Conservation (phyloP, 2,888 invertebrate species). For the Ophonus ardosiacus region DNA sequence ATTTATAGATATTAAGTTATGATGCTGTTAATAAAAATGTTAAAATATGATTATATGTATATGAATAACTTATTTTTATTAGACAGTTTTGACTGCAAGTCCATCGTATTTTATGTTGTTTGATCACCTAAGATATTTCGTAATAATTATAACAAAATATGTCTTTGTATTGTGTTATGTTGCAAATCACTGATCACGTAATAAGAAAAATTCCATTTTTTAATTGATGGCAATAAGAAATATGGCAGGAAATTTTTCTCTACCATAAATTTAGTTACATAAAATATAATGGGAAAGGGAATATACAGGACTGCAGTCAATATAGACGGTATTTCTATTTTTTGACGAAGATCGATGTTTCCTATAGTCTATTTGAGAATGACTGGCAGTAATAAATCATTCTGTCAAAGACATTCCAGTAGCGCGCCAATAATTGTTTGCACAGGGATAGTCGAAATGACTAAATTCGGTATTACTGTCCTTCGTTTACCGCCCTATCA, state of each 20-base stretch:
- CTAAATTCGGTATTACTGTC: no score
- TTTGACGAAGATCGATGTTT: no score
- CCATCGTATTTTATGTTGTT: background rate
- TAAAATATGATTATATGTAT: background rate
- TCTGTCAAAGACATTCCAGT: no score
- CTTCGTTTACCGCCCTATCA: no score
- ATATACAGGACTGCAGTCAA: no score
- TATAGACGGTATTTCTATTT: no score
- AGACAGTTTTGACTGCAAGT: background rate
- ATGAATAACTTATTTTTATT: background rate
- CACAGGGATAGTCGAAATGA: no score
- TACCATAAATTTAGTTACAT: background rate
- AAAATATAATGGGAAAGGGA: no score
- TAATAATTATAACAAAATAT: background rate
- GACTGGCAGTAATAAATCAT: no score
- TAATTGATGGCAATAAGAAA: background rate
- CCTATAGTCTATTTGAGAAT: no score
- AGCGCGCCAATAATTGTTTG: no score
- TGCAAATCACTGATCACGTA: background rate
- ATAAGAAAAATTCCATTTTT: background rate
- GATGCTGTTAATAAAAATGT: conserved; percentile 3
- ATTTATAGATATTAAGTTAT: conserved; percentile 18
- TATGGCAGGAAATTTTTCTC: background rate
- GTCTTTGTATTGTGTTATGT: background rate
- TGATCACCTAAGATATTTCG: conserved; percentile 9